Conservation (phyloP, 2,113 vertebrate species). For the Callaeas wilsoni region DNA sequence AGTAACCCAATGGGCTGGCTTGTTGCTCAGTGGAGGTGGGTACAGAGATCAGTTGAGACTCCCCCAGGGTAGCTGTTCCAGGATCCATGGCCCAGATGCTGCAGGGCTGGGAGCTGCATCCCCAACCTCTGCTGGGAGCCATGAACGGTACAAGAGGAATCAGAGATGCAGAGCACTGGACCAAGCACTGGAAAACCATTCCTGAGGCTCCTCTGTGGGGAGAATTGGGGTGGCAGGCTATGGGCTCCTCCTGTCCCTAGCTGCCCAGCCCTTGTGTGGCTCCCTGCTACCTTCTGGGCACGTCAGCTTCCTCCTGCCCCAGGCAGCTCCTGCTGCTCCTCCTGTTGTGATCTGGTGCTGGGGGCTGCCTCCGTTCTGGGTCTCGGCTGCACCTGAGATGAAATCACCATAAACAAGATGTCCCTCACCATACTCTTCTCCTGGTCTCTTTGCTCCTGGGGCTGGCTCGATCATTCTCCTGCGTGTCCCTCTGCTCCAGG, state of each 20-base stretch:
- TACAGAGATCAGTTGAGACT: not conserved
- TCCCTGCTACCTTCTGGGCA: not conserved
- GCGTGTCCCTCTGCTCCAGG: accelerated
- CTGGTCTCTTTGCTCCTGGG: not conserved
- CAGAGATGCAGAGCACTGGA: not conserved
- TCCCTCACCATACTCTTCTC: not conserved
- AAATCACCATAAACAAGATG: not conserved
- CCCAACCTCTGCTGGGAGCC: not conserved
- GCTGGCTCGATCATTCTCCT: not conserved
- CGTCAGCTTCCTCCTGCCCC: not conserved
- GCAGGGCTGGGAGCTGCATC: not conserved
- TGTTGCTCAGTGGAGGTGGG: not conserved
- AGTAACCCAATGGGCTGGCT: not conserved
- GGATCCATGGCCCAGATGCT: not conserved
- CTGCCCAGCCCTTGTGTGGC: not conserved
- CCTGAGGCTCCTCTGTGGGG: not conserved
- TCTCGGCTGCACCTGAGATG: not conserved
- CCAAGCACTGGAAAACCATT: not conserved
- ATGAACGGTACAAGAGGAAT: not conserved
- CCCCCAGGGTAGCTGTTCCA: not conserved
- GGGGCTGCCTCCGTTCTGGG: not conserved
- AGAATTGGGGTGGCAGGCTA: not conserved
- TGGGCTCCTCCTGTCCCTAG: not conserved
- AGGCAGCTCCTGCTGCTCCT: slow-evolving; percentile 43
- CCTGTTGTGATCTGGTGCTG: not conserved